Percentiles rank a stretch among this genome's conserved stretches.
These are phyloP conservation scores for Fistularia commersonii DNA, from an alignment of 2,797 vertebrate species.

Conservation along the genomic window DNA sequence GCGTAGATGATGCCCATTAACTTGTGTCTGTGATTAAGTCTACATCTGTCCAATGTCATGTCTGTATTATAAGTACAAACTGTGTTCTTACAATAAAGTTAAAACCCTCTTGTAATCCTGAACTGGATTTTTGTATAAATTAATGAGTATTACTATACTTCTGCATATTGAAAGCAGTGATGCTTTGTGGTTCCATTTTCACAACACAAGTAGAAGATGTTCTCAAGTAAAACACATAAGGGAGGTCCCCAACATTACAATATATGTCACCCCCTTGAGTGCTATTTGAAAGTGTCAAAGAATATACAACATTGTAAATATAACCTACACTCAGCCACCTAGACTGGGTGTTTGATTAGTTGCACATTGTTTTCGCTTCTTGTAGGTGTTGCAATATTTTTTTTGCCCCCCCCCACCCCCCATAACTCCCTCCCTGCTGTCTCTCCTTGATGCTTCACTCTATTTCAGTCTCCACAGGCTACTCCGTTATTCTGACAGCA, in stretches of 20 bases:
- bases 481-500: constrained; percentile 23
- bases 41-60: too few relatives aligned
- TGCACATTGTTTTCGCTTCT: constrained; percentile 17
- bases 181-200: too few relatives aligned
- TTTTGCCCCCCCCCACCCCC: constrained; percentile 10
- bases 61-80: too few relatives aligned
- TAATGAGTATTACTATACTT: too few relatives aligned
- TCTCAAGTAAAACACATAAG: too few relatives aligned
- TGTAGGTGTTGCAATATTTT: neutral
- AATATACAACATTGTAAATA: constrained; percentile 11
- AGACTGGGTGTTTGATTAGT: constrained; percentile 33
- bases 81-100: too few relatives aligned
- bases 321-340: constrained; percentile 26
- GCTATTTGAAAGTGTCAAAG: constrained; percentile 28
- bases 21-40: too few relatives aligned
- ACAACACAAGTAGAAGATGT: too few relatives aligned
- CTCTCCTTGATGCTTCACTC: constrained; percentile 20
- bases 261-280: constrained; percentile 1
- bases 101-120: too few relatives aligned
- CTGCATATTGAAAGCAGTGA: too few relatives aligned
- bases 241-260: neutral
- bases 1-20: too few relatives aligned
- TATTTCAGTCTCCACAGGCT: constrained; percentile 34
- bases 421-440: constrained; percentile 20
- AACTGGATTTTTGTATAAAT: too few relatives aligned